These are phyloP conservation scores for Parauchenoglanis ngamensis DNA, from an alignment of 2,797 vertebrate species.

Conservation along the genomic window DNA sequence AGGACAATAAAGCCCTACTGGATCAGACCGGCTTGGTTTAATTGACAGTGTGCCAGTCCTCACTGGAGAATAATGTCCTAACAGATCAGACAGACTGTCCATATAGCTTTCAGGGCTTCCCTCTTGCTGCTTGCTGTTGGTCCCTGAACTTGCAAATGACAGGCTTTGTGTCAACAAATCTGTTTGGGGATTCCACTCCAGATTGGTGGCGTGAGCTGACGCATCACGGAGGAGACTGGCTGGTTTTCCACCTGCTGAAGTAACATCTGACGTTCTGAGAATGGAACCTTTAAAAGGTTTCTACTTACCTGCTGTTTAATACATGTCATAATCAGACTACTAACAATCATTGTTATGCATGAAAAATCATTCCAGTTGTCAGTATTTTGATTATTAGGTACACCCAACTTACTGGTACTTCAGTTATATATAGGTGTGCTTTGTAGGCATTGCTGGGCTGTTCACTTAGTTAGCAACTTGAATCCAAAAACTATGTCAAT, in stretches of 20 bases:
- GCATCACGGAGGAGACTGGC: not conserved
- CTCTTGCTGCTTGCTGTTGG: slow-evolving; percentile 47
- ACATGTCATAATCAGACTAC: not conserved
- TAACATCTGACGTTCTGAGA: slow-evolving; percentile 40
- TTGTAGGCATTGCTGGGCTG: not conserved
- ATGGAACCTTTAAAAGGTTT: not conserved
- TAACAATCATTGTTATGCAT: not conserved
- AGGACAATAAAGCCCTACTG: not conserved
- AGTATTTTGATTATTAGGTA: not conserved
- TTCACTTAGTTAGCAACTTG: not conserved
- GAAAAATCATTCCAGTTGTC: not conserved
- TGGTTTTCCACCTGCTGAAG: slow-evolving; percentile 53
- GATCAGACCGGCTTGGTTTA: slow-evolving; percentile 10
- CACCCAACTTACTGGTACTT: not conserved
- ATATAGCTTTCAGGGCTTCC: slow-evolving; percentile 57
- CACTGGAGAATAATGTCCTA: slow-evolving; percentile 57
- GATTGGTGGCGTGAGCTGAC: slow-evolving; percentile 13
- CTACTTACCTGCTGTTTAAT: slow-evolving; percentile 4
- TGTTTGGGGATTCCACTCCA: slow-evolving; percentile 34
- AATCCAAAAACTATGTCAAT: not conserved
- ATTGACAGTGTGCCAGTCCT: slow-evolving; percentile 9
- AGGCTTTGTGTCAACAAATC: slow-evolving; percentile 26
- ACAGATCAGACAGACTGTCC: slow-evolving; percentile 62
- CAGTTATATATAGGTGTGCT: not conserved
- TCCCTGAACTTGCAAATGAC: slow-evolving; percentile 8